Evolutionary conservation across 2,797 vertebrate genomes (phyloP), one percentile per base, ranked within the genome.

Genomic region (Acrossocheilus wenchowensis): DNA sequence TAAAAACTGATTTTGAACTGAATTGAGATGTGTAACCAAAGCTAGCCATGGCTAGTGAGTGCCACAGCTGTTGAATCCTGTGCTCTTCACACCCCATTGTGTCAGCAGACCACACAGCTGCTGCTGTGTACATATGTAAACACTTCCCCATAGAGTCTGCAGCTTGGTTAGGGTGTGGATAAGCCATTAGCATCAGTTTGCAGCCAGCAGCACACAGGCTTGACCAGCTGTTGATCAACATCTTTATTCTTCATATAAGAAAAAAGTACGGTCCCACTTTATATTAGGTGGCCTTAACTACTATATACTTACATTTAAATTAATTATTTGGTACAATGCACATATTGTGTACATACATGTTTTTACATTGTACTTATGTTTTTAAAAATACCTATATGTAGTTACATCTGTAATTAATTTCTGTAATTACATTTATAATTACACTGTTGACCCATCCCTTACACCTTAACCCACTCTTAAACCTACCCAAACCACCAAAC

Each of bases 61-160:
- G 39, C 14, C 69, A 50, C 52, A 86, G 71, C 62, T 60, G 72
- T 60, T 30, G 7, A 57, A 75, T 80, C 72, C 19, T 57, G 72
- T 82, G 36, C 72, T 39, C 23, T 43, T 69, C 60, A 41, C 45
- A 41, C 62, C 34, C 66, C 57, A 43, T 48, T 66, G 48, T 71
- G 72, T 23, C 39, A 62, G n/a, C 64, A 50, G 73, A 43, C 66
- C 80, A 77, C 64, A 62, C 62, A 82, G 64, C 62, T 81, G 64
- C 79, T 43, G 50, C 52, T 64, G 54, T 81, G 71, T 48, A 82
- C 73, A 75, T 72, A 57, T 87, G 73, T 86, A 68, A 86, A 86
- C 62, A 45, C 80, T 43, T 52, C 73, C 36, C 62, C 48, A 62
- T 81, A 68, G 57, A 19, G 66, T 62, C 21, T 73, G 50, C 54